Evolutionary conservation across 1,140 invertebrate genomes (phyloP).

Genomic region (Scaptomyza graminum): DNA sequence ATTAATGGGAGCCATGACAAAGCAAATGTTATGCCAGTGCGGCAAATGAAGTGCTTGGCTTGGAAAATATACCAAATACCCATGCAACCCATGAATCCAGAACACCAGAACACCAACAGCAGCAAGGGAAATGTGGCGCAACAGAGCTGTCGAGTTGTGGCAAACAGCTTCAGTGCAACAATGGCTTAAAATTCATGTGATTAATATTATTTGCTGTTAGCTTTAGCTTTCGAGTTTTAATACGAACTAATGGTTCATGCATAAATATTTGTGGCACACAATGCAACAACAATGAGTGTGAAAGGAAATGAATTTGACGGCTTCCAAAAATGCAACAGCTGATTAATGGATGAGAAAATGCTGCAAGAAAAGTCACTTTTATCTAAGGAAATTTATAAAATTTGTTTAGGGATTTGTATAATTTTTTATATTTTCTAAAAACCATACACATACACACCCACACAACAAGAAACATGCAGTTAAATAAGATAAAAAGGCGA

Average conservation of each 20-base stretch:
- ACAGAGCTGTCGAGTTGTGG: slow-evolving; percentile 15
- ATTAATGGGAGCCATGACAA: slow-evolving; percentile 76
- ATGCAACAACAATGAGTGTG: neutral
- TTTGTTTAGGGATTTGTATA: too few species aligned
- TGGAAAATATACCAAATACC: slow-evolving; percentile 13
- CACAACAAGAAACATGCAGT: neutral
- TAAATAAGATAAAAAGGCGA: neutral
- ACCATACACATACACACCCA: neutral
- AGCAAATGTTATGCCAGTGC: slow-evolving; percentile 63
- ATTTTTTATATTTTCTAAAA: neutral
- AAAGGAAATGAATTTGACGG: neutral
- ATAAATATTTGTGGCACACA: neutral
- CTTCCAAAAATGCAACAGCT: neutral
- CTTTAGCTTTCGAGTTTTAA: slow-evolving; percentile 24
- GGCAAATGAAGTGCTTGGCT: slow-evolving; percentile 41
- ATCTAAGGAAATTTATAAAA: too few species aligned
- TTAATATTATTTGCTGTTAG: slow-evolving; percentile 58
- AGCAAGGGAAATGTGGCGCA: slow-evolving; percentile 24
- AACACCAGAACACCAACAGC: neutral
- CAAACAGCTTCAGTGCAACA: slow-evolving; percentile 38
- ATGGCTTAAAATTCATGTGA: slow-evolving; percentile 39
- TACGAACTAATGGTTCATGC: slow-evolving; percentile 4
- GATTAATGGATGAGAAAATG: neutral
- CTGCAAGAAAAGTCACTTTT: too few species aligned
- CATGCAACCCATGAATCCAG: slow-evolving; percentile 2